phyloP scores from a whole-genome alignment of 2,888 invertebrate species.

The Parnassius glacialis region DNA sequence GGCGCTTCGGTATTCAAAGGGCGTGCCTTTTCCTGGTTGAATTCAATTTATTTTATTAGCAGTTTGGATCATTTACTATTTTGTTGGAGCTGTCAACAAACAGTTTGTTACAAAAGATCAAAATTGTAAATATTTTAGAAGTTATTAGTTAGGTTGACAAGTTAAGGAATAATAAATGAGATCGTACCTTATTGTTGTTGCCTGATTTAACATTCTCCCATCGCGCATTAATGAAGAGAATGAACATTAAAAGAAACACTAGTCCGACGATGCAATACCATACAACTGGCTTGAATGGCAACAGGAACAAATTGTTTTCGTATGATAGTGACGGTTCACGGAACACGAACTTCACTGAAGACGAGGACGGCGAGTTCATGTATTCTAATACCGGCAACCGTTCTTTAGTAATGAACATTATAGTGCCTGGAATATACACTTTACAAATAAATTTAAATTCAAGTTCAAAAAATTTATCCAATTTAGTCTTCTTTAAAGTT shows the following conservation, averaged over 20 bases:
- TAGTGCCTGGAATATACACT: conserved; percentile 41
- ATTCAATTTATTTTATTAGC: too few species aligned
- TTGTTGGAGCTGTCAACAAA: too few species aligned
- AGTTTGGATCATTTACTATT: too few species aligned
- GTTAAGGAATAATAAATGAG: too few species aligned
- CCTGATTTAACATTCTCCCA: conserved; percentile 52
- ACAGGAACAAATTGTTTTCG: conserved; percentile 82
- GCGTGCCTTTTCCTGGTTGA: too few species aligned
- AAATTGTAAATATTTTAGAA: too few species aligned
- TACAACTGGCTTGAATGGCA: conserved; percentile 82
- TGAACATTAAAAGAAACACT: conserved; percentile 47
- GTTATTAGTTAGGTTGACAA: too few species aligned
- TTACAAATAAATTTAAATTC: too few species aligned
- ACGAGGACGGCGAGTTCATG: conserved; percentile 60
- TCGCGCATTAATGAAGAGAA: conserved; percentile 50
- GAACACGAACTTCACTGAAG: conserved; percentile 79
- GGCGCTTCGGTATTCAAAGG: too few species aligned
- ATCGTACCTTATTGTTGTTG: conserved; percentile 22
- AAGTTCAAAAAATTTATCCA: too few species aligned
- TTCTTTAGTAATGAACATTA: conserved; percentile 45
- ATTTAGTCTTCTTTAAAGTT: too few species aligned
- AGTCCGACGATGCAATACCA: conserved; percentile 79
- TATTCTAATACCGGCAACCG: conserved; percentile 61
- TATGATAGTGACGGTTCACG: conserved; percentile 84
- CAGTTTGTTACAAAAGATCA: too few species aligned